Percentiles rank a stretch among this genome's conserved stretches.
These are phyloP conservation scores for Rosalia funebris DNA, from an alignment of 2,888 invertebrate genomes.

Conservation along the genomic window DNA sequence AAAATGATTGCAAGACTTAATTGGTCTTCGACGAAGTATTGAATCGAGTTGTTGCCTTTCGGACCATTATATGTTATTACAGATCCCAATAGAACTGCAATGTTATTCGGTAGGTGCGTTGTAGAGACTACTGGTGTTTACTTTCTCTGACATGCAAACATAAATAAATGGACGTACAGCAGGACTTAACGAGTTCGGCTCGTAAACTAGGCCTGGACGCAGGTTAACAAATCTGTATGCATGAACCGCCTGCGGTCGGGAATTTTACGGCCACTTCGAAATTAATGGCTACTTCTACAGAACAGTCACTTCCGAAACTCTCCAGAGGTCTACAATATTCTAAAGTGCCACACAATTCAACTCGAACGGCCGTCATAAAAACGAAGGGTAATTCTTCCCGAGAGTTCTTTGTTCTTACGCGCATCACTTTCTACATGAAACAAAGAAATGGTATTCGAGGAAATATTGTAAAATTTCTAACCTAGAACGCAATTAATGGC, in stretches of 20 bases:
- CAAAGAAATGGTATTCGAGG: no score
- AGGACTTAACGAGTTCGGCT: constrained; percentile 20
- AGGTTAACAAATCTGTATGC: constrained; percentile 35
- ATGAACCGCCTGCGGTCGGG: constrained; percentile 31
- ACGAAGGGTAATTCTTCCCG: constrained; percentile 4
- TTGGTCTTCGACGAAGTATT: no score
- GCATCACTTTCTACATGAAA: not conserved
- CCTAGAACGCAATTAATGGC: no score
- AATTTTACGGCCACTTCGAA: constrained; percentile 23
- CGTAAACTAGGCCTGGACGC: constrained; percentile 27
- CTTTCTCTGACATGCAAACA: not conserved
- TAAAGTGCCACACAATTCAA: constrained; percentile 25
- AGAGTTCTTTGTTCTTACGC: constrained; percentile 4
- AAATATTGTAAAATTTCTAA: no score
- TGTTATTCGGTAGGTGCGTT: no score
- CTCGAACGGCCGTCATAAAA: constrained; percentile 17
- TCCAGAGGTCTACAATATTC: constrained; percentile 24
- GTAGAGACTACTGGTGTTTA: constrained; percentile 19
- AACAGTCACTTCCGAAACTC: constrained; percentile 24
- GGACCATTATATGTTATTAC: no score
- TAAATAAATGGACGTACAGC: constrained; percentile 15
- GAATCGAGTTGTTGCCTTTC: no score
- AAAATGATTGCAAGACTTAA: no score
- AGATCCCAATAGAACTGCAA: no score
- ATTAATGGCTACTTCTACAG: constrained; percentile 26